These are phyloP conservation scores for Cyanoliseus patagonus DNA, from an alignment of 2,113 vertebrate genomes.

Conservation along the genomic window DNA sequence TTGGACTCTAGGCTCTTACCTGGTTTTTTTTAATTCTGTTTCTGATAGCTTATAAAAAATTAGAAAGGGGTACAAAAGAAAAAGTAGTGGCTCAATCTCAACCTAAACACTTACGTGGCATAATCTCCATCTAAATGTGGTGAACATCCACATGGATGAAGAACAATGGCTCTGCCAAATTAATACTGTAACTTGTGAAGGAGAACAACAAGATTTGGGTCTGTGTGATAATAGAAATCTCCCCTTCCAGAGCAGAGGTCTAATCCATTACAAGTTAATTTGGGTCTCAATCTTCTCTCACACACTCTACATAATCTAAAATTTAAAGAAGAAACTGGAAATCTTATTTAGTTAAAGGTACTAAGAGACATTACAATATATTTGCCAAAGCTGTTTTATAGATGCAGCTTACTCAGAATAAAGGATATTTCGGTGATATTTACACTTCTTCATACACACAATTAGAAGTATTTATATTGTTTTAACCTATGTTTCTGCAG, in stretches of 20 bases:
- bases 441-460: neutral
- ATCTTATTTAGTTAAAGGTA: neutral
- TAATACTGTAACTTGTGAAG: neutral
- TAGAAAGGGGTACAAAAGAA: neutral
- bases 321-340: neutral
- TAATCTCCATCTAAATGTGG: neutral
- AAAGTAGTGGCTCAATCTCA: neutral
- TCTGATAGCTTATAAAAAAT: neutral
- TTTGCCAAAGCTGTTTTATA: neutral
- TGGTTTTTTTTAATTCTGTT: neutral
- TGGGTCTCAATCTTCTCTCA: neutral
- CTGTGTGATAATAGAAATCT: neutral
- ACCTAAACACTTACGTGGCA: neutral
- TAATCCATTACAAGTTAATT: neutral
- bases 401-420: neutral
- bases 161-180: neutral
- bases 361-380: neutral
- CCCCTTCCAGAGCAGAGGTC: neutral
- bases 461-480: neutral
- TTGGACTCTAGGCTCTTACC: neutral
- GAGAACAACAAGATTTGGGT: neutral
- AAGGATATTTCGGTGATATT: neutral
- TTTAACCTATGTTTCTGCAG: neutral
- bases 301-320: neutral
- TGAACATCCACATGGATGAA: neutral